Percentiles rank a stretch among this genome's conserved stretches.
Evolutionary conservation across 2,113 vertebrate genomes (phyloP).

Genomic region (Tragulus kanchil): DNA sequence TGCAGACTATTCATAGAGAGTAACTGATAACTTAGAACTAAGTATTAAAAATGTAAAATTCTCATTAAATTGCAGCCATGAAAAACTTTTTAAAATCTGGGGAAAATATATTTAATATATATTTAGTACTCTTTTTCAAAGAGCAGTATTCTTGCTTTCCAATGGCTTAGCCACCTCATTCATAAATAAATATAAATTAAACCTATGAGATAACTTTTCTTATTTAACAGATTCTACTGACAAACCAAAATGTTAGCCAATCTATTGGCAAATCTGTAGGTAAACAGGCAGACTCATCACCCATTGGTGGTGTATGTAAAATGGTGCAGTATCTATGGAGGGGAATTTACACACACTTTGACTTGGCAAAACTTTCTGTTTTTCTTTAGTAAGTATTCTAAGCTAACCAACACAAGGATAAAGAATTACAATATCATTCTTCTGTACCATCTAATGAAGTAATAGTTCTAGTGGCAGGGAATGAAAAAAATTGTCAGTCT

Average conservation of each 20-base stretch:
- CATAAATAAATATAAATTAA: not conserved
- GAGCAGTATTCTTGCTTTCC: not conserved
- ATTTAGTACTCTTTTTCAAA: not conserved
- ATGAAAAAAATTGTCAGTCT: not conserved
- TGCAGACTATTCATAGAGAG: not conserved
- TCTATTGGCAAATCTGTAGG: not conserved
- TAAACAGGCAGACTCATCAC: not conserved
- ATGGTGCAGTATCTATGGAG: not conserved
- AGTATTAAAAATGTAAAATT: constrained; percentile 24
- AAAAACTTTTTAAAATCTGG: not conserved
- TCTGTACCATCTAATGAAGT: constrained; percentile 2
- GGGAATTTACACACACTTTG: not conserved
- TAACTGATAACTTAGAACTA: not conserved
- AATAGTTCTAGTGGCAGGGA: not conserved
- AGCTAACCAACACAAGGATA: constrained; percentile 3
- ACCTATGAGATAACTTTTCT: not conserved
- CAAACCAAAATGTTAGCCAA: not conserved
- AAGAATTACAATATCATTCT: not conserved
- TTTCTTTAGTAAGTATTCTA: not conserved
- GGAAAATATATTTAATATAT: constrained; percentile 14
- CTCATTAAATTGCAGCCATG: not conserved
- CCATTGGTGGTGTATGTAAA: not conserved
- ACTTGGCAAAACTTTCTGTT: not conserved
- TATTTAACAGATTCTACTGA: not conserved
- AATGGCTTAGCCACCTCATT: not conserved